Evolutionary conservation across 2,113 vertebrate genomes (phyloP), one percentile per base, ranked within the genome.

Genomic region (Oreochromis tanganicae): DNA sequence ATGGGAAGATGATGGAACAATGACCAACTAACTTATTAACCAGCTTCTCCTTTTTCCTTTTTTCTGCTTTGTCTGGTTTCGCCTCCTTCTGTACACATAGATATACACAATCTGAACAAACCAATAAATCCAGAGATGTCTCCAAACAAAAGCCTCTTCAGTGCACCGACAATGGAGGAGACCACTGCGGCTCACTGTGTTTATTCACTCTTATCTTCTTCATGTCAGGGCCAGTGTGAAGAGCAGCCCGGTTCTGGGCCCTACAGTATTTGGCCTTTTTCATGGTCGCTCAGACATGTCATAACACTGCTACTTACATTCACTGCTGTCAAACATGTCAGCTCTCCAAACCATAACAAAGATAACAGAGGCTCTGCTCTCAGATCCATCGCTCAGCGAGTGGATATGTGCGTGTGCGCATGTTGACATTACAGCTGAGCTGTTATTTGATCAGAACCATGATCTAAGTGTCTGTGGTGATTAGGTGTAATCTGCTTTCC

Each of bases 241-340:
- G 84, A 78, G 87, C 43, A 2, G 83, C 83, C 71, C 32, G 1
- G 79, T 80, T 85, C 56, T 5, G 84, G 89, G 89, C 86, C 86
- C 88, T 71, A 83, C 91, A 91, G 88, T 90, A 80, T 91, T 92
- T 87, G 89, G 90, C 88, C 92, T 90, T 90, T 92, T 94, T 93
- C 90, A 91, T 87, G 88, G 91, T 90, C 83, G 84, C 94, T 93
- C 95, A 94, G 94, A 95, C 95, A 93, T 95, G 96, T 95, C 96
- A 95, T 94, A 96, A 96, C 95, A 94, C 87, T 24, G 92, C 93
- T 93, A 94, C 93, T 91, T 94, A 95, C 95, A 94, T 95, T 83
- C 89, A 90, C 85, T 82, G 83, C 94, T 95, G 95, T 96, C 96
- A 96, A 95, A 96, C 93, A 95, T 73, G 92, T 95, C 94, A 93